Evolutionary conservation across 2,888 invertebrate species (phyloP).

Genomic region (Dasypolia templi): DNA sequence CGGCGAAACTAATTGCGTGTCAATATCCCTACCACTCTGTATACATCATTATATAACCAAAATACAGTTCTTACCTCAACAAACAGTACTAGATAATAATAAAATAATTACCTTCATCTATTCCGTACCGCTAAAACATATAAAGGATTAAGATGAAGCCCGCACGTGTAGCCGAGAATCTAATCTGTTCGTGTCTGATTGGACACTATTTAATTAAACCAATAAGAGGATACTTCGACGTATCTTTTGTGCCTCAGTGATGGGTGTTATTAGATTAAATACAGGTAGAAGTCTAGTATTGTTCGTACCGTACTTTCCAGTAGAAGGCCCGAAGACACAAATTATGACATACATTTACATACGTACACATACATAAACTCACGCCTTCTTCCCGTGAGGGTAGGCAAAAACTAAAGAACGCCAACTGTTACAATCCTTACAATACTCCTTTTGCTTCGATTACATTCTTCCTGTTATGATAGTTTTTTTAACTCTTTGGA

Average conservation of each 20-base stretch:
- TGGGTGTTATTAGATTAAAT: constrained; percentile 5
- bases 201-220: constrained; percentile 38
- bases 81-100: not conserved
- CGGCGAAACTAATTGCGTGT: too few species aligned
- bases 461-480: too few species aligned
- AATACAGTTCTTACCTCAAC: not conserved
- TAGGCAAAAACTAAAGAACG: too few species aligned
- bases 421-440: too few species aligned
- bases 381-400: too few species aligned
- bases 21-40: too few species aligned
- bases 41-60: too few species aligned
- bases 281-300: constrained; percentile 1
- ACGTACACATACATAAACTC: too few species aligned
- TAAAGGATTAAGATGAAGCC: constrained; percentile 9
- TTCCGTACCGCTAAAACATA: not conserved
- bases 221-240: constrained; percentile 15
- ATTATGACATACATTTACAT: too few species aligned
- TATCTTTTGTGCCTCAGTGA: constrained; percentile 14
- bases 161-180: constrained; percentile 4
- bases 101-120: not conserved
- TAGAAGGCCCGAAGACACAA: too few species aligned
- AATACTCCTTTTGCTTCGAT: too few species aligned
- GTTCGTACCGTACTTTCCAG: not conserved
- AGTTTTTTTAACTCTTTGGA: too few species aligned
- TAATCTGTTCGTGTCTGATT: constrained; percentile 26